Conservation (phyloP, 2,113 vertebrate genomes). For the Phoenicopterus ruber region DNA sequence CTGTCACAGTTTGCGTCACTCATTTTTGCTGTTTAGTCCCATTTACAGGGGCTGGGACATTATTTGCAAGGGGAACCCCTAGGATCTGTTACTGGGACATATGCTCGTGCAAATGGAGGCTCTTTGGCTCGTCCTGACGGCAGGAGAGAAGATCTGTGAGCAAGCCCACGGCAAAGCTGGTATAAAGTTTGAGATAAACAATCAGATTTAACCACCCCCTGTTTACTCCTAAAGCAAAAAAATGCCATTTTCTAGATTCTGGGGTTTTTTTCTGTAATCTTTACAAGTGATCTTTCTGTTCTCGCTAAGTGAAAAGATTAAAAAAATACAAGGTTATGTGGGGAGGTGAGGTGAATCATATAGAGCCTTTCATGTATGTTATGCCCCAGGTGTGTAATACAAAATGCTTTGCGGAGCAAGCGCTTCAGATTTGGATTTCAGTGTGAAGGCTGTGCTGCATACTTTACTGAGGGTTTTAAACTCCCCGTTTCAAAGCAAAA, state of each 20-base stretch:
- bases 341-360: not conserved
- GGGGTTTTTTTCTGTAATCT: constrained; percentile 54
- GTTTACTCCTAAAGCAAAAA: constrained; percentile 76
- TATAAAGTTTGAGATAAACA: constrained; percentile 79
- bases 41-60: not conserved
- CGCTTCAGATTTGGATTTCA: constrained; percentile 45
- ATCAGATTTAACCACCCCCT: constrained; percentile 74
- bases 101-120: not conserved
- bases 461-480: constrained; percentile 29
- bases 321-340: not conserved
- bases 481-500: constrained; percentile 39
- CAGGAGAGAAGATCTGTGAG: constrained; percentile 54
- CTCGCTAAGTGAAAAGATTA: not conserved
- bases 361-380: constrained; percentile 2
- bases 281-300: constrained; percentile 64
- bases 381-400: not conserved
- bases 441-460: not conserved
- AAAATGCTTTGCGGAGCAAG: constrained; percentile 47
- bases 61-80: not conserved
- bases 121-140: not conserved
- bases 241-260: constrained; percentile 20
- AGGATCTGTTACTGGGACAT: not conserved
- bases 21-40: not conserved
- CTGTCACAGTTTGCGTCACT: not conserved
- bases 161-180: constrained; percentile 64